Conservation (phyloP, 2,888 invertebrate species). For the Chymomyza fuscimana region DNA sequence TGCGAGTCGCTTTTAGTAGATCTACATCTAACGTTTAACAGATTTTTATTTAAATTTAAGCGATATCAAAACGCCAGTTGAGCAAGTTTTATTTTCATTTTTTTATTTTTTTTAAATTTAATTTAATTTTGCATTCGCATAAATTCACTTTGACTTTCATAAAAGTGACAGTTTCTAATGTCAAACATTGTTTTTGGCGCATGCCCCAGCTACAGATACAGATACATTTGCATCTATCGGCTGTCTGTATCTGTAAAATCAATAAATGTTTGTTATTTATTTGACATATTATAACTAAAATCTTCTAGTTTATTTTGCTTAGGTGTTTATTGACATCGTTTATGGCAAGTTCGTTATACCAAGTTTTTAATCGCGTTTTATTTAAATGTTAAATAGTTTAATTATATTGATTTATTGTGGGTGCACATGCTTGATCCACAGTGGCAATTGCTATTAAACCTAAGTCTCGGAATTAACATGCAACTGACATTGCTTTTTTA, state of each 20-base stretch:
- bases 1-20: conserved; percentile 17
- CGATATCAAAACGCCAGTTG: conserved; percentile 44
- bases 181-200: conserved; percentile 46
- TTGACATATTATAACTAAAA: conserved; percentile 51
- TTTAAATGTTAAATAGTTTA: conserved; percentile 63
- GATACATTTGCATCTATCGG: conserved; percentile 13
- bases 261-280: conserved; percentile 49
- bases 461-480: neutral
- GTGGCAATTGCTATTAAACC: neutral
- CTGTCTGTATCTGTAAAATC: conserved; percentile 42
- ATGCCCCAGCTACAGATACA: conserved; percentile 9
- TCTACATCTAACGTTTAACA: conserved; percentile 25
- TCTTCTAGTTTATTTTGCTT: conserved; percentile 9
- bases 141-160: conserved; percentile 51
- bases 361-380: conserved; percentile 37
- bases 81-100: conserved; percentile 26
- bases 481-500: neutral
- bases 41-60: conserved; percentile 65
- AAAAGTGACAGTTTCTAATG: conserved; percentile 61
- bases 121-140: conserved; percentile 30
- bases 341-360: conserved; percentile 48
- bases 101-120: neutral
- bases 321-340: conserved; percentile 30
- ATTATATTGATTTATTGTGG: conserved; percentile 62
- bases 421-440: neutral